Evolutionary conservation across 2,113 vertebrate genomes (phyloP), one percentile per base, ranked within the genome.

Genomic region (Strix aluco): DNA sequence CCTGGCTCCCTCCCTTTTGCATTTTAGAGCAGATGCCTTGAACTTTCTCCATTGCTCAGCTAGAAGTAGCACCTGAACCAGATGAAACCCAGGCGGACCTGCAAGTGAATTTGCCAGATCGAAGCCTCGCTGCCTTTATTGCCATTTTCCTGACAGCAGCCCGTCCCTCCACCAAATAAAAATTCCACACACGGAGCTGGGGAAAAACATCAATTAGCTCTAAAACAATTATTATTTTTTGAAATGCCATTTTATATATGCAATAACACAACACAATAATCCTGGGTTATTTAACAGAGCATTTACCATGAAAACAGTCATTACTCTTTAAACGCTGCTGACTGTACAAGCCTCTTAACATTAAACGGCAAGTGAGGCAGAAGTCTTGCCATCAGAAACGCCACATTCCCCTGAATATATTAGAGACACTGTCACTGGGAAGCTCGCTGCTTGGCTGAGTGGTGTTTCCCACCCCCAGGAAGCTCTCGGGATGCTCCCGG

Each of bases 171-270:
- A 0, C 54, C 87, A 66, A 73, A 95, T 98, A 88, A 94, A 96
- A 96, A 97, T 96, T 96, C 97, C 82, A 49, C 0, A 13, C 96
- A 96, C 87, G 18, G 87, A 91, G 94, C 88, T 10, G 10, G 90
- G 96, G 97, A 94, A 97, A 98, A 98, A 98, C 97, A 97, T 97
- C 98, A 98, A 98, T 98, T 98, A 98, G 97, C 97, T 97, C 92
- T 96, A 98, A 98, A 98, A 97, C 98, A 98, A 98, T 98, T 98
- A 98, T 98, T 98, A 97, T 98, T 98, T 98, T 98, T 98, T 96
- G 96, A 98, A 98, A 98, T 98, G 97, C 93, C 95, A 93, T 98
- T 98, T 98, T 97, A 98, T 97, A 97, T 97, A 96, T 97, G 97
- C 98, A 98, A 96, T 98, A 98, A 95, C 97, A 96, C 87, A 98